A percentile compares a stretch with the other conserved stretches of the same genome.
These are phyloP conservation scores for Garra rufa DNA, from an alignment of 2,113 vertebrate species.

Conservation along the genomic window DNA sequence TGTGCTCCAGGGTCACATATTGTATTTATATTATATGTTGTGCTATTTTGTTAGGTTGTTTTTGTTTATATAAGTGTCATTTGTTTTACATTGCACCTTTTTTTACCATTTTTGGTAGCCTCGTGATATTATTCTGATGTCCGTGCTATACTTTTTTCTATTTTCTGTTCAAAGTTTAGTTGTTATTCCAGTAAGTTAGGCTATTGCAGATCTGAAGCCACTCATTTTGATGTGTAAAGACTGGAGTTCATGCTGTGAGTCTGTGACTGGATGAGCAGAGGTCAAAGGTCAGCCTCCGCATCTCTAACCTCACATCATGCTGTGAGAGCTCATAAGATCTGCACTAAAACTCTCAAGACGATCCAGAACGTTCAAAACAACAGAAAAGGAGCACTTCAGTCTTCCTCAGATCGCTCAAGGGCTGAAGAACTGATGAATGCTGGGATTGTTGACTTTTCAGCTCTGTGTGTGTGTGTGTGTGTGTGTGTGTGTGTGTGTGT, in stretches of 20 bases:
- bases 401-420: background rate
- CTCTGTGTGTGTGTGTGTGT: background rate
- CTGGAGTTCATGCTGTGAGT: background rate
- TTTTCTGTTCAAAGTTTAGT: too few relatives aligned
- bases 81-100: too few relatives aligned
- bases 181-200: too few relatives aligned
- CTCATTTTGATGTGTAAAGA: background rate
- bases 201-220: too few relatives aligned
- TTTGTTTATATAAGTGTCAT: too few relatives aligned
- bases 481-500: slow-evolving; percentile 11
- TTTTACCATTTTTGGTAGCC: too few relatives aligned
- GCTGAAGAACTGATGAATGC: background rate
- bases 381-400: background rate
- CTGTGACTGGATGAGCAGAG: background rate
- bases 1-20: too few relatives aligned
- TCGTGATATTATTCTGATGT: too few relatives aligned
- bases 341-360: background rate
- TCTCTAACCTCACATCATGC: background rate
- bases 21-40: too few relatives aligned
- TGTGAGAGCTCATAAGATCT: background rate
- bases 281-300: background rate
- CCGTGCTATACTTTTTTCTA: too few relatives aligned
- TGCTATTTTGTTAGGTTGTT: too few relatives aligned
- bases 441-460: too few relatives aligned
- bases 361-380: background rate